Conservation (phyloP, 2,113 vertebrate species). For the Struthidea cinerea region DNA sequence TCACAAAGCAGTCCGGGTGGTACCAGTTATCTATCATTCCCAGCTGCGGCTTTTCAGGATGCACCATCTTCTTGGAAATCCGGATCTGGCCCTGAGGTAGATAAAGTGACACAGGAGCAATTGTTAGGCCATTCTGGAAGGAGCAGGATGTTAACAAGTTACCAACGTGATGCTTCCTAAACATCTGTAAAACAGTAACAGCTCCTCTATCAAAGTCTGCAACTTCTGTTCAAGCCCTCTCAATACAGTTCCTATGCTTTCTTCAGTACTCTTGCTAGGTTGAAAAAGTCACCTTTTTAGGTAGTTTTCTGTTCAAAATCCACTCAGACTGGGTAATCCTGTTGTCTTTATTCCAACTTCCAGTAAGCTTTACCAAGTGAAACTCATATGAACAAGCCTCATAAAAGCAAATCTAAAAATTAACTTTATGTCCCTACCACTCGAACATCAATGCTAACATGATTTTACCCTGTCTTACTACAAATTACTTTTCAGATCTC, state of each 20-base stretch:
- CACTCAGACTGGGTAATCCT: background rate
- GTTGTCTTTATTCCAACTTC: background rate
- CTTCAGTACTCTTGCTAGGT: background rate
- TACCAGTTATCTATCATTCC: slow-evolving; percentile 99
- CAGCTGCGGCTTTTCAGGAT: slow-evolving; percentile 91
- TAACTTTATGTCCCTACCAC: background rate
- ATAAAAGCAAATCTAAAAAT: background rate
- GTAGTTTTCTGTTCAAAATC: background rate
- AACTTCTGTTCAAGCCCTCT: background rate
- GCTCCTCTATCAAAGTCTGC: background rate
- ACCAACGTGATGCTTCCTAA: background rate
- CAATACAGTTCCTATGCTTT: background rate
- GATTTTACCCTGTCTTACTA: background rate
- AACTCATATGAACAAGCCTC: background rate
- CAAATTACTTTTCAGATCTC: background rate
- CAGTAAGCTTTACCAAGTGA: background rate
- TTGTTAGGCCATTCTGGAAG: background rate
- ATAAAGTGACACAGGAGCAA: background rate
- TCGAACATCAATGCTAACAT: background rate
- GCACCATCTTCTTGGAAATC: slow-evolving; percentile 92
- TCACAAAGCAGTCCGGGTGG: slow-evolving; percentile 89
- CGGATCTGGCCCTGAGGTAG: slow-evolving; percentile 86
- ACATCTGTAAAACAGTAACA: background rate
- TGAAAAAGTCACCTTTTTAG: background rate
- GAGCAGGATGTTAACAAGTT: background rate